These are phyloP conservation scores for Drosophila emarginata DNA, from an alignment of 2,888 invertebrate genomes.

Conservation along the genomic window DNA sequence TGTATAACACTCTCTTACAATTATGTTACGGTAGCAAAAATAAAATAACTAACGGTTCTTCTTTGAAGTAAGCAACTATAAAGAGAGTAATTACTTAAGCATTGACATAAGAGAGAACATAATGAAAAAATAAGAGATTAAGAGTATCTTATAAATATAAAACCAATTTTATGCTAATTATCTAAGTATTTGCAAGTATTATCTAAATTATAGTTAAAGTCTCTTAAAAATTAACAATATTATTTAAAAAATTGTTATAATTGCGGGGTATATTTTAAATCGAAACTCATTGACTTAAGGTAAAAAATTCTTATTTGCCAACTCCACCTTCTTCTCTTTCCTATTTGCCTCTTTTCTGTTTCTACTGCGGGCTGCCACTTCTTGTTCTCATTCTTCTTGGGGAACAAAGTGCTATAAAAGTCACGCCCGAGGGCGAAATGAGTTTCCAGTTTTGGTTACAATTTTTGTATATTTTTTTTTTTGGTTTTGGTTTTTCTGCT, in stretches of 20 bases:
- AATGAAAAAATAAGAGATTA: neutral
- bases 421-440: conserved; percentile 73
- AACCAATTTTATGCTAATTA: too few species aligned
- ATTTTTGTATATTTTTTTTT: conserved; percentile 34
- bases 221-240: too few species aligned
- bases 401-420: conserved; percentile 73
- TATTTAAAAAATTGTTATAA: neutral
- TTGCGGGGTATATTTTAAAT: neutral
- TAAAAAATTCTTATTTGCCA: neutral
- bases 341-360: neutral
- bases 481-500: conserved; percentile 30
- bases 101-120: neutral
- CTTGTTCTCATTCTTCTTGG: conserved; percentile 31
- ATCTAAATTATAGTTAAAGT: too few species aligned
- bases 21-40: too few species aligned
- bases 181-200: too few species aligned
- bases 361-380: neutral
- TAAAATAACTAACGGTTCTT: too few species aligned
- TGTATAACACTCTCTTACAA: too few species aligned
- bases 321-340: neutral
- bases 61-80: too few species aligned
- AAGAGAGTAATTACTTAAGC: too few species aligned
- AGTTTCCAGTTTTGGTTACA: conserved; percentile 63
- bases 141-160: neutral
- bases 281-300: neutral